Percentiles rank a stretch among this genome's conserved stretches.
Conservation (phyloP, 2,797 vertebrate genomes). For the Oryzias sinensis region DNA sequence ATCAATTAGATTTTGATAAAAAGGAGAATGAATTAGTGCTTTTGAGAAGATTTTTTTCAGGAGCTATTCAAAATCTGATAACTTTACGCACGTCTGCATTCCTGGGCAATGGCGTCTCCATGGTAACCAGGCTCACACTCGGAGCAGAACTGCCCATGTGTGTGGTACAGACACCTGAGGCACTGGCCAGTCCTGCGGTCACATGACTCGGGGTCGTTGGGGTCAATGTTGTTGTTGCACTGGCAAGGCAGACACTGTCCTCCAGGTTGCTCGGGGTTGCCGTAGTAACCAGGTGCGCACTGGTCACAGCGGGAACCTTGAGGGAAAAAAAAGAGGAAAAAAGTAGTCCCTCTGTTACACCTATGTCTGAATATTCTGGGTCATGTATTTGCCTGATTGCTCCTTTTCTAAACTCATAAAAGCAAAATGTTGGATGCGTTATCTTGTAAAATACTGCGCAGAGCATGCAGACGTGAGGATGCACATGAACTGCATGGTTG, state of each 20-base stretch:
- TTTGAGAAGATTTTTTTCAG: too few relatives aligned
- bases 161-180: conserved; percentile 84
- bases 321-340: not conserved
- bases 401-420: too few relatives aligned
- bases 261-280: conserved; percentile 67
- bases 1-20: too few relatives aligned
- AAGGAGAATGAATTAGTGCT: too few relatives aligned
- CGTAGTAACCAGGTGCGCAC: conserved; percentile 85
- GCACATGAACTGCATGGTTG: too few relatives aligned
- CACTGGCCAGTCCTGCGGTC: conserved; percentile 81
- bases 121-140: conserved; percentile 82
- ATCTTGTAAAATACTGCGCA: too few relatives aligned
- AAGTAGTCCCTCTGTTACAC: too few relatives aligned
- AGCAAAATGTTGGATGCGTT: too few relatives aligned
- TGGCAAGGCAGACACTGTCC: conserved; percentile 80
- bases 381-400: too few relatives aligned
- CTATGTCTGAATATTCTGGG: too few relatives aligned
- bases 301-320: conserved; percentile 82
- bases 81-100: conserved; percentile 82
- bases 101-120: conserved; percentile 78
- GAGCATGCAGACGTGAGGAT: too few relatives aligned
- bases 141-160: conserved; percentile 74
- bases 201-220: conserved; percentile 81
- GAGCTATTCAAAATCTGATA: not conserved
- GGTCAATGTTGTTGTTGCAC: conserved; percentile 85